Evolutionary conservation across 2,113 vertebrate species (phyloP), one percentile per base, ranked within the genome.

Genomic region (Sminthopsis crassicaudata): DNA sequence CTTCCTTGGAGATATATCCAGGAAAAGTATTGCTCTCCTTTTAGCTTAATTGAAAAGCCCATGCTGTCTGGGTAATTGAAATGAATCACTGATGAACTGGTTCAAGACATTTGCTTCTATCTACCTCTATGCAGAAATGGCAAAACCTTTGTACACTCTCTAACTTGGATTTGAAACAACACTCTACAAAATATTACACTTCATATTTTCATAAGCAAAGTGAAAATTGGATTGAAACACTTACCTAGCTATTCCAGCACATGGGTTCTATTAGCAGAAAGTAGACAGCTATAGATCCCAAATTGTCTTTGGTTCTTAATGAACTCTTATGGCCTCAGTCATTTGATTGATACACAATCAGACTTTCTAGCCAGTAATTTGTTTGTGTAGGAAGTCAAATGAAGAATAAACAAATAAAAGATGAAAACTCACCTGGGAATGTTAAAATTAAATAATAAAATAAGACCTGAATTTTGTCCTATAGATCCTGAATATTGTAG

Each of bases 371-470:
- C 60, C 67, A 88, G 48, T 94, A 76, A 67, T 95, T 92, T 94
- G 93, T 94, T 55, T 57, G 48, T 36, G 7, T 89, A 84, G 84
- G 42, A 42, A 51, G 89, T 95, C 92, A 50, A 60, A 91, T 89
- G 92, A 92, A 90, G 94, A 89, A 90, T 46, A 26, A 92, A 96
- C 24, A 95, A 96, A 91, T n/a, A 91, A 91, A 93, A 91, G 48
- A 30, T 16, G 48, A 93, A 95, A 60, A 7, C 19, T 25, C 11
- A 46, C 60, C 88, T 42, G 48, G 46, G 60, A 91, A 60, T 51
- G 90, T 89, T 10, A 53, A 84, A 53, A 53, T 88, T 52, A n/a
- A 50, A 76, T n/a, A 8, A 30, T 42, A 19, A 93, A 91, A 27
- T 26, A 67, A 48, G 94, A 84, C 50, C 57, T 23, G 90, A 23